Evolutionary conservation across 37 sponge, comb jelly and placozoan genomes (phyloP), one percentile per base, ranked within the genome.

Genomic region (Cladorhizidae sp.): DNA sequence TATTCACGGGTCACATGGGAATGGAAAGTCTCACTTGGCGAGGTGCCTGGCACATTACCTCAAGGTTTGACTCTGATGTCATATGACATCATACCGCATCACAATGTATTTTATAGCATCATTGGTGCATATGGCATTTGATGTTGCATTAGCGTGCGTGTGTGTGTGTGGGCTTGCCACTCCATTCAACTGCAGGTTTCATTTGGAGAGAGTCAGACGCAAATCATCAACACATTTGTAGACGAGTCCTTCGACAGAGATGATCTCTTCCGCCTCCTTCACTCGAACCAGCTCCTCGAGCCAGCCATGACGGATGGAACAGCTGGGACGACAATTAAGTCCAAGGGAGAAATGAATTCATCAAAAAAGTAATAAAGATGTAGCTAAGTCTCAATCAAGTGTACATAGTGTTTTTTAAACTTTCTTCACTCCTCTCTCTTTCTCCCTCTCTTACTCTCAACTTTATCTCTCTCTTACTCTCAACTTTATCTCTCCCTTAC

Each of bases 21-120:
- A 82, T 80, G 93, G 88, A 33, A 92, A 87, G 88, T 84, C 88
- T 5, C 40, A 72, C 54, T 67, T 92, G 0, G 85, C 88, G 0
- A 76, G 35, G 35, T 43, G 64, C 41, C 76, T 92, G 59, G 93
- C 93, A 0, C 64, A 84, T 26, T 77, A 76, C 63, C 40, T 92
- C 61, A 86, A 91, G 83, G 88, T 87, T 55, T 17, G 49, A 9
- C 49, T 45, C 5, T 45, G 8, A 45, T 5, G 49, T 45, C 49
- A 45, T 9, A 45, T 45, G 5, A 9, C 49, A 45, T 45, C 62
- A 17, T 61, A 61, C 12, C 29, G 6, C 5, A 61, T 28, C 62
- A 17, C 49, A 45, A 68, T 25, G 69, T 25, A 7, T 18, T 36
- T 1, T 14, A 68, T 68, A 17, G 7, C 21, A n/a, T n/a, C n/a